Evolutionary conservation across 2,888 invertebrate genomes (phyloP).

Genomic region (Lepidocyrtoides sp.): DNA sequence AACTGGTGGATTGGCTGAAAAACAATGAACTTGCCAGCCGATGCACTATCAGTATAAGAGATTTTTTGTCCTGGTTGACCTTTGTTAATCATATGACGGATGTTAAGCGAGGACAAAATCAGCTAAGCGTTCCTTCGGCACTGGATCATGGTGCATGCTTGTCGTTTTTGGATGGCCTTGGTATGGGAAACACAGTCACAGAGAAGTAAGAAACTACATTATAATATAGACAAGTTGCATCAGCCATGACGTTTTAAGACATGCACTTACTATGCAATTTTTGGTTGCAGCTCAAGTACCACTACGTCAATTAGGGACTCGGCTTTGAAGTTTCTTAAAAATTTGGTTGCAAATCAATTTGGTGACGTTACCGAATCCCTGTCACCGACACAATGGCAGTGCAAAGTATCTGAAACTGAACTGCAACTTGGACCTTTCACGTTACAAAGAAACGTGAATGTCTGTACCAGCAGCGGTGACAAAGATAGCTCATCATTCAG

Average conservation of each 20-base stretch:
- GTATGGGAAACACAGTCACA: conserved; percentile 92
- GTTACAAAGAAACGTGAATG: conserved; percentile 65
- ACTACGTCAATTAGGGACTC: conserved; percentile 87
- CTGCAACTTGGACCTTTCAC: conserved; percentile 75
- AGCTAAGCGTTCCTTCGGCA: conserved; percentile 89
- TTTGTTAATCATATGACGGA: conserved; percentile 91
- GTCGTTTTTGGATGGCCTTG: conserved; percentile 96
- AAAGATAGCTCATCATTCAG: conserved; percentile 87
- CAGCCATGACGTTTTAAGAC: no score
- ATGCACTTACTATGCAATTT: background rate
- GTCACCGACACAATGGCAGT: background rate
- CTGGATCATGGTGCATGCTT: conserved; percentile 96
- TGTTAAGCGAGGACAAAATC: conserved; percentile 79
- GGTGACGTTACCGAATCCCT: background rate
- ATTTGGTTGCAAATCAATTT: background rate
- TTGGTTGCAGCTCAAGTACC: conserved; percentile 86
- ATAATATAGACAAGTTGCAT: no score
- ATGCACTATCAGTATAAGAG: conserved; percentile 95
- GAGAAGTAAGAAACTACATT: conserved; percentile 88
- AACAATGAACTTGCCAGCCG: conserved; percentile 86
- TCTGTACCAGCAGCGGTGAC: no score
- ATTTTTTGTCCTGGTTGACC: conserved; percentile 96
- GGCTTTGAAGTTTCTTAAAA: conserved; percentile 88
- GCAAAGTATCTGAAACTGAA: background rate
- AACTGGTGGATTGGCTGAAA: conserved; percentile 82